Base-by-base conservation (phyloP, 1,140 invertebrate genomes). In the Drosophila nasuta region DNA sequence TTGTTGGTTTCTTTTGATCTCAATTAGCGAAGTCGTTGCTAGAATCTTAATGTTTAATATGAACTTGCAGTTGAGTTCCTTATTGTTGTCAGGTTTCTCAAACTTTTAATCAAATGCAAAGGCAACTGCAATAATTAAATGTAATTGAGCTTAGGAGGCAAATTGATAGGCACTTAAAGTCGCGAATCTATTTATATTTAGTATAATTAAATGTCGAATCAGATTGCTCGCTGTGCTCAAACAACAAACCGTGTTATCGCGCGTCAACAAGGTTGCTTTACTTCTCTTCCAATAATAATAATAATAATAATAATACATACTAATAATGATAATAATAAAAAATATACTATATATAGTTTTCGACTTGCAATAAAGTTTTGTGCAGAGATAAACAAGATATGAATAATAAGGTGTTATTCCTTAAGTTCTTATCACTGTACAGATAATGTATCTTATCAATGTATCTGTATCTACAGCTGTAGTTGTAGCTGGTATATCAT, bases 381-480 rank as follows among this genome's bases (percentile, higher is more conserved):
- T 28, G 20, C 0, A 25, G 20, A 70, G 68, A 71, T 71, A 64
- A 71, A 71, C 59, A 71, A 73, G 63, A 82, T 77, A 81, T 41
- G 62, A 35, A 43, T 13, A 41, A 43, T 62, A 60, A 49, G 45
- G 54, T 52, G 63, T 58, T 56, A 38, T 72, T 57, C 46, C 62
- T 62, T 58, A 15, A 30, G 43, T 59, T 58, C 58, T 75, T 70
- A 73, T 81, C 57, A 58, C 10, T 25, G 20, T 3, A 10, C 8
- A 77, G 68, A 81, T 81, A 77, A 43, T 13, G 43, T 73, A 81
- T 77, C 66, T 75, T 82, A 75, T 82, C 75, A 28, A 11, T 62
- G 33, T 7, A 5, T 20, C 35, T 70, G 56, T 15, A 28, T 41
- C n/a, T 49, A 13, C 13, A n/a, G 7, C 11, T 62, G 41, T 45